phyloP scores from a whole-genome alignment of 2,888 invertebrate species.

The Saturnia japonica region DNA sequence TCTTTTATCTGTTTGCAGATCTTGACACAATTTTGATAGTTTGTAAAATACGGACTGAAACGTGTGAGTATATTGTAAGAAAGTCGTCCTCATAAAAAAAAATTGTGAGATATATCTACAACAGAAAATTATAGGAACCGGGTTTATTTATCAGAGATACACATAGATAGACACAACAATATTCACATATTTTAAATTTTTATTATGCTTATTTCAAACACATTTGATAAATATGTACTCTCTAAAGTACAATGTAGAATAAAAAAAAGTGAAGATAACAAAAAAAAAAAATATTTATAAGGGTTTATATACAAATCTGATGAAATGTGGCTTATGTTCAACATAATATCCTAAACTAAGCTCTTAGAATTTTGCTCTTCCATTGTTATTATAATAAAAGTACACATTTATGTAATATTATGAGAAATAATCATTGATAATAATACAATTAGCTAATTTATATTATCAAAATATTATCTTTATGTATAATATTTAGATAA shows the following conservation, averaged over 20 bases:
- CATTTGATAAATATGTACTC: neutral
- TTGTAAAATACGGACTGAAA: conserved; percentile 6
- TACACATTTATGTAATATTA: too few relatives aligned
- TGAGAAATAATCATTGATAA: too few relatives aligned
- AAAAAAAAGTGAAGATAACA: neutral
- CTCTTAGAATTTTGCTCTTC: too few relatives aligned
- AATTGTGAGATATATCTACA: conserved; percentile 3
- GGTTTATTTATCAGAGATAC: neutral
- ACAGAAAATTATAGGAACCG: neutral
- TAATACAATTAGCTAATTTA: neutral
- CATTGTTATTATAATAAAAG: neutral
- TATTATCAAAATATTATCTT: neutral
- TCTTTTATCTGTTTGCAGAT: conserved; percentile 68
- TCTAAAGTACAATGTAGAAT: neutral
- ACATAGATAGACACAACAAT: neutral
- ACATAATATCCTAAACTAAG: too few relatives aligned
- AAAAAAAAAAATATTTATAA: too few relatives aligned
- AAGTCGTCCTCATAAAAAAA: conserved; percentile 11
- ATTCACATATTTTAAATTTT: neutral
- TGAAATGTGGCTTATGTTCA: too few relatives aligned
- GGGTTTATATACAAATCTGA: too few relatives aligned
- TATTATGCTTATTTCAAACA: neutral
- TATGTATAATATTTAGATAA: neutral
- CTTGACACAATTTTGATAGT: conserved; percentile 73
- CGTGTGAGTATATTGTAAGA: conserved; percentile 6